Percentiles rank a stretch among this genome's conserved stretches.
phyloP scores from a whole-genome alignment of 2,888 invertebrate species.

The Leptura quadrifasciata region DNA sequence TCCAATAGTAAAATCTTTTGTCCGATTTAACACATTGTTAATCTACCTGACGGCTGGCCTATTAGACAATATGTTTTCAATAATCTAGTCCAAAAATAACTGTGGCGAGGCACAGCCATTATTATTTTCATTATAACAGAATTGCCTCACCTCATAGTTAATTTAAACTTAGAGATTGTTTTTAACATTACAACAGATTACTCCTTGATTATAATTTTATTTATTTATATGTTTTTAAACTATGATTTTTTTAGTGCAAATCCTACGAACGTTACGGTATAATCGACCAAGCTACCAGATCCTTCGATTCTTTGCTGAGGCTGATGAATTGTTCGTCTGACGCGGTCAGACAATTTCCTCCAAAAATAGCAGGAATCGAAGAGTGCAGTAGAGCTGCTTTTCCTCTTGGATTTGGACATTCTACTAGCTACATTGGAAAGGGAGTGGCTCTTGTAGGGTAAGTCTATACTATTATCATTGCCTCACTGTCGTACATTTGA shows the following conservation, averaged over 20 bases:
- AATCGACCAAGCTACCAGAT: conserved; percentile 77
- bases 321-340: conserved; percentile 71
- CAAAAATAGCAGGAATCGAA: conserved; percentile 79
- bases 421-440: conserved; percentile 87
- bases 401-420: conserved; percentile 94
- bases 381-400: conserved; percentile 87
- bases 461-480: conserved; percentile 56
- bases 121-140: too few relatives aligned
- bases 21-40: too few relatives aligned
- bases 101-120: too few relatives aligned
- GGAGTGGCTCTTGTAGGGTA: conserved; percentile 93
- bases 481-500: background rate
- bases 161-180: background rate
- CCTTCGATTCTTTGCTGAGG: conserved; percentile 74
- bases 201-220: conserved; percentile 13
- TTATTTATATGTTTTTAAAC: conserved; percentile 2
- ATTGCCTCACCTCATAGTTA: too few relatives aligned
- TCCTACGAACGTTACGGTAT: conserved; percentile 76
- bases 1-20: too few relatives aligned
- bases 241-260: conserved; percentile 76
- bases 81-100: too few relatives aligned
- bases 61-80: too few relatives aligned
- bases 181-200: background rate
- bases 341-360: conserved; percentile 76
- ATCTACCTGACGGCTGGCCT: too few relatives aligned